phyloP scores from a whole-genome alignment of 2,888 invertebrate species.

The Gymnosoma rotundatum region DNA sequence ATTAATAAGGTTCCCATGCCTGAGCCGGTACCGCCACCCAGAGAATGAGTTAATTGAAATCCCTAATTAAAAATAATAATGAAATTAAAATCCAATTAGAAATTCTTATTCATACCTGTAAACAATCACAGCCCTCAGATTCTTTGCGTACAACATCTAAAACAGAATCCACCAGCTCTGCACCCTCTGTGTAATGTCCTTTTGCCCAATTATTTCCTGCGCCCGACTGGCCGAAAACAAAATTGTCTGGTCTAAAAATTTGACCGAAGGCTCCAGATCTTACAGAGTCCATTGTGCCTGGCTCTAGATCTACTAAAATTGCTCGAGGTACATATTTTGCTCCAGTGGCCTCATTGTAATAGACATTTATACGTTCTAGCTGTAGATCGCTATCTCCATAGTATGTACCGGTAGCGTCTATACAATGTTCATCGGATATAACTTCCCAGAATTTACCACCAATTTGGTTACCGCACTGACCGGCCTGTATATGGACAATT shows the following conservation, averaged over 20 bases:
- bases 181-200: constrained; percentile 97
- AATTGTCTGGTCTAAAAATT: constrained; percentile 97
- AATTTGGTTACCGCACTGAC: constrained; percentile 98
- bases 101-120: constrained; percentile 83
- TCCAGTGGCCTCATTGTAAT: constrained; percentile 96
- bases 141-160: constrained; percentile 93
- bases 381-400: constrained; percentile 96
- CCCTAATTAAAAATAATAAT: constrained; percentile 82
- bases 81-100: not conserved
- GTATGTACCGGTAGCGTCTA: constrained; percentile 95
- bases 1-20: constrained; percentile 94
- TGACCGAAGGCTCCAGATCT: constrained; percentile 96
- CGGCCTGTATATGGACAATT: constrained; percentile 97
- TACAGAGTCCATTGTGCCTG: constrained; percentile 98
- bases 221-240: constrained; percentile 94
- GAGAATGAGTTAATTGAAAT: constrained; percentile 91
- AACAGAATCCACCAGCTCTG: constrained; percentile 92
- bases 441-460: constrained; percentile 99
- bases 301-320: constrained; percentile 96
- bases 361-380: constrained; percentile 96
- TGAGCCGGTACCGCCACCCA: constrained; percentile 94
- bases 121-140: constrained; percentile 95
- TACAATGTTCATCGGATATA: constrained; percentile 97
- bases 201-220: constrained; percentile 95
- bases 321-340: constrained; percentile 97